Evolutionary conservation across 2,888 invertebrate genomes (phyloP).

Genomic region (Philhelius pedissequus): DNA sequence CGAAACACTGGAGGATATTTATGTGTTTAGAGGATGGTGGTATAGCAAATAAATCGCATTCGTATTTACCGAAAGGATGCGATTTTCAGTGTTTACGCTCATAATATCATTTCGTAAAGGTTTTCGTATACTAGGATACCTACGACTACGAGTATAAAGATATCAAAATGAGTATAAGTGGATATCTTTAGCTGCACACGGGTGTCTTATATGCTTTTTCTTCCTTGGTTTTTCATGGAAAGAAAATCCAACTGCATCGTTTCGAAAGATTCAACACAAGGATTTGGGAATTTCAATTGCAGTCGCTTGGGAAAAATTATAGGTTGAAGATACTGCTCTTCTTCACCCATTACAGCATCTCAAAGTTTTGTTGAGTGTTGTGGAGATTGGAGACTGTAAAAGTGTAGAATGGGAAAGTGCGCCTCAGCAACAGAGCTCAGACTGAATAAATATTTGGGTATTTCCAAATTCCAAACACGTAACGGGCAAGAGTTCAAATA

Average conservation of each 20-base stretch:
- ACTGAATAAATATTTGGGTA: slow-evolving; percentile 35
- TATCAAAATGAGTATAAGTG: slow-evolving; percentile 25
- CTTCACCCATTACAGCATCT: not conserved
- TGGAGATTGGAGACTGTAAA: no score
- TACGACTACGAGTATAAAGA: not conserved
- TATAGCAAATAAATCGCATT: slow-evolving; percentile 64
- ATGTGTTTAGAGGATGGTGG: slow-evolving; percentile 48
- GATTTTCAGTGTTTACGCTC: slow-evolving; percentile 64
- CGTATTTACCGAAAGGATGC: slow-evolving; percentile 66
- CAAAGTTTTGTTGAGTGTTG: not conserved
- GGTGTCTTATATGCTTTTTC: slow-evolving; percentile 1
- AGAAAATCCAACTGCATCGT: slow-evolving; percentile 18
- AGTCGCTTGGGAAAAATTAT: slow-evolving; percentile 34
- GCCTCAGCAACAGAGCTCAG: not conserved
- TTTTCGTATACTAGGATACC: not conserved
- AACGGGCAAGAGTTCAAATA: not conserved
- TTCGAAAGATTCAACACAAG: slow-evolving; percentile 2
- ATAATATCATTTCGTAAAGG: slow-evolving; percentile 60
- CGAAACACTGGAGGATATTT: slow-evolving; percentile 57
- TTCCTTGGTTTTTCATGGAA: not conserved
- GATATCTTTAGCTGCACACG: slow-evolving; percentile 29
- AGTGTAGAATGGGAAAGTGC: not conserved
- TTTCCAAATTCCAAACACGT: slow-evolving; percentile 10
- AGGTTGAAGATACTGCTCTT: not conserved
- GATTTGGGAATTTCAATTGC: slow-evolving; percentile 33